Conservation (phyloP, 2,113 vertebrate species). For the Ramphastos sulfuratus region DNA sequence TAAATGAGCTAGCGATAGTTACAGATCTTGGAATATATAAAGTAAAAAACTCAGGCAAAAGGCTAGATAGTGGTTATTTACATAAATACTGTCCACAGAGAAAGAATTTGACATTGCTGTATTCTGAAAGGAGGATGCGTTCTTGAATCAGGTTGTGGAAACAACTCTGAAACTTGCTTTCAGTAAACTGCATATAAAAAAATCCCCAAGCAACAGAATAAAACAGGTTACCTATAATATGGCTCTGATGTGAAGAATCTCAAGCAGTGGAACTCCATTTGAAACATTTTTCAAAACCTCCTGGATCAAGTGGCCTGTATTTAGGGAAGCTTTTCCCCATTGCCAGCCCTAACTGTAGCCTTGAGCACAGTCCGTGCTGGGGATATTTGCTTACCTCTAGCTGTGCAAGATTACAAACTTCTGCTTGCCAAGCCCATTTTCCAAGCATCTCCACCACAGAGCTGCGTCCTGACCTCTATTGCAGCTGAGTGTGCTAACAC, state of each 20-base stretch:
- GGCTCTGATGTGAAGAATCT: not conserved
- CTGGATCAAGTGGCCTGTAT: not conserved
- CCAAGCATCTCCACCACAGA: not conserved
- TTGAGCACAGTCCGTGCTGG: not conserved
- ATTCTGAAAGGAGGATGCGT: not conserved
- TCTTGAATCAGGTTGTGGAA: not conserved
- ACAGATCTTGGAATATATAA: not conserved
- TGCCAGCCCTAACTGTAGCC: not conserved
- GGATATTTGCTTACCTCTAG: not conserved
- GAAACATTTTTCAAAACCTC: not conserved
- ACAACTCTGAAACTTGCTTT: not conserved
- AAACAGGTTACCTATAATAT: not conserved
- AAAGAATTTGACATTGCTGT: not conserved
- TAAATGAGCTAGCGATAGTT: not conserved
- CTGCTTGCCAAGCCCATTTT: constrained; percentile 2
- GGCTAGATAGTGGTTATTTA: not conserved
- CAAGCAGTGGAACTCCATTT: not conserved
- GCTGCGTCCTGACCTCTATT: constrained; percentile 15
- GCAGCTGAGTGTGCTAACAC: constrained; percentile 20
- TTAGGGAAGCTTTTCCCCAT: not conserved
- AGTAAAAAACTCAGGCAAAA: not conserved
- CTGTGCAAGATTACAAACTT: constrained; percentile 10
- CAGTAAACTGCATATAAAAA: not conserved
- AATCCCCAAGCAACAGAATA: not conserved
- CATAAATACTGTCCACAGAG: not conserved